These are phyloP conservation scores for Peromyscus attwateri DNA, from an alignment of 2,797 vertebrate species.

Conservation along the genomic window DNA sequence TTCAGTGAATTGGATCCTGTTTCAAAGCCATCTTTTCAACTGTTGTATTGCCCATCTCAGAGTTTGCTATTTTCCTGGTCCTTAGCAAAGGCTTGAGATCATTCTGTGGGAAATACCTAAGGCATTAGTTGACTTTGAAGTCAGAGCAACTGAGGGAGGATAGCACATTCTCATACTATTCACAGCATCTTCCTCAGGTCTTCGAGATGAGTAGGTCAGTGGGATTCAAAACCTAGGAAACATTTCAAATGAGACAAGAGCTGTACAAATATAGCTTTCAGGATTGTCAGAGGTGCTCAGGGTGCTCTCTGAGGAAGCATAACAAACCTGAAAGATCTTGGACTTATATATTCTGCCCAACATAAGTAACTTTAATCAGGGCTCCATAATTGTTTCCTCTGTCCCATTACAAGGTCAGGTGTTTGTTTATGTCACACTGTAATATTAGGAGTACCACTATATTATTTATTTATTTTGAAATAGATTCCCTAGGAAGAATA, in stretches of 20 bases:
- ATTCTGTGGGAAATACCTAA: conserved; percentile 17
- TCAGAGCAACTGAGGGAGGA: conserved; percentile 7
- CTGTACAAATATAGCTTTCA: neutral
- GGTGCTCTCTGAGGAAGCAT: neutral
- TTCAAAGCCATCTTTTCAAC: conserved; percentile 73
- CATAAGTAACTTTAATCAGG: neutral
- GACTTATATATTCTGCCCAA: neutral
- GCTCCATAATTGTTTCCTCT: neutral
- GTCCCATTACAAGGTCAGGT: neutral
- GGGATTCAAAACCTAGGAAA: neutral
- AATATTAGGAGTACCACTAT: neutral
- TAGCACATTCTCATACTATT: neutral
- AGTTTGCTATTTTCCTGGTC: conserved; percentile 29
- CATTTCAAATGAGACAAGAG: neutral
- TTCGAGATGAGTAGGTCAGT: neutral
- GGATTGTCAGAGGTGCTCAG: neutral
- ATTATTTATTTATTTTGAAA: neutral
- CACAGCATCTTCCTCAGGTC: neutral
- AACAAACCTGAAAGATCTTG: neutral
- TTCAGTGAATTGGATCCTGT: conserved; percentile 54
- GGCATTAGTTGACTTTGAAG: conserved; percentile 22
- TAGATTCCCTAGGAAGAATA: neutral
- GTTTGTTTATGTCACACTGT: neutral
- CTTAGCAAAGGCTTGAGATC: conserved; percentile 1
- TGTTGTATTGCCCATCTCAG: conserved; percentile 40